Evolutionary conservation across 2,113 vertebrate genomes (phyloP), one percentile per base, ranked within the genome.

Genomic region (Aspiorhynchus laticeps): DNA sequence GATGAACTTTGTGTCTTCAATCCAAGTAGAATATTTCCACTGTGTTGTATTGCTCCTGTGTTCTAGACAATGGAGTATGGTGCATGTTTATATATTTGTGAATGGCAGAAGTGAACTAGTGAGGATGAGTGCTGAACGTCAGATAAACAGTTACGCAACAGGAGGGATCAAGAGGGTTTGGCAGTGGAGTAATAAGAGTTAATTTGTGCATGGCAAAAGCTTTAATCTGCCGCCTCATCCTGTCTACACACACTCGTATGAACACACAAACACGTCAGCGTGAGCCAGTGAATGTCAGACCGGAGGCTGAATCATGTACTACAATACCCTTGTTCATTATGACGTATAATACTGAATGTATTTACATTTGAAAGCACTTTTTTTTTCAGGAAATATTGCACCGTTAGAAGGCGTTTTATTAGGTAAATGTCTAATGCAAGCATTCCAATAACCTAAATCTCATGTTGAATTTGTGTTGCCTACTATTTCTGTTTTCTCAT

Each of bases 81-180:
- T 14, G n/a, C 48, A 53, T 85, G 21, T 48, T 21, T 63, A 31
- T 48, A 41, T 80, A 24, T 65, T 78, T 86, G 73, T 78, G 79
- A 83, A 83, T 83, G 80, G n/a, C 71, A 83, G 73, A 78, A 78
- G 84, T 38, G 48, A 28, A n/a, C 71, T 75, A 24, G 10, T 53
- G 19, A 15, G 79, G 46, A 48, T 75, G 63, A 83, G 43, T 56
- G n/a, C 17, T 53, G 46, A 80, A 31, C 38, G 53, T 69, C 53
- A 75, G 41, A 80, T 83, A 83, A 74, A 73, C 56, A 17, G 59
- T 88, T 88, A 53, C 11, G 56, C 56, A 88, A 89, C 48, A 77
- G 10, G n/a, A 83, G 26, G 33, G 59, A 90, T 87, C 38, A 82
- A 46, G 31, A 75, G 24, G 69, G 69, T 83, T 71, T 84, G 61